Conservation (phyloP, 2,113 vertebrate species). For the Lamprotornis superbus region DNA sequence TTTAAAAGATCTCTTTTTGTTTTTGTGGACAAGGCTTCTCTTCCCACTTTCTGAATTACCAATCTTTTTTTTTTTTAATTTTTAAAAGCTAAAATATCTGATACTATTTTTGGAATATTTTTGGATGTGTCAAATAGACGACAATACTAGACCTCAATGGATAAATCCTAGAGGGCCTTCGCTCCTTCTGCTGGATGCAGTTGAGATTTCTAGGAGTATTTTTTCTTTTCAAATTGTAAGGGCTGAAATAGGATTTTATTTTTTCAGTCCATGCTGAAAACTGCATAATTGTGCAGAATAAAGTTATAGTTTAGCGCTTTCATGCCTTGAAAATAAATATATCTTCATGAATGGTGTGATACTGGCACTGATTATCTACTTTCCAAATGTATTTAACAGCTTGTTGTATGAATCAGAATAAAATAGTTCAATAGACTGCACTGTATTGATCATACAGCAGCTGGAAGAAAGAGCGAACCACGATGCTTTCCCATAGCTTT, state of each 20-base stretch:
- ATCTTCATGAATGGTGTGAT: neutral
- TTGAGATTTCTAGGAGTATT: neutral
- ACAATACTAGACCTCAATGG: neutral
- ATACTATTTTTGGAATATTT: neutral
- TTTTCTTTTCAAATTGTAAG: neutral
- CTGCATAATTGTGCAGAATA: neutral
- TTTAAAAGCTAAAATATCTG: neutral
- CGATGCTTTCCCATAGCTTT: neutral
- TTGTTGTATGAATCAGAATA: conserved; percentile 18
- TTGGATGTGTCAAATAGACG: neutral
- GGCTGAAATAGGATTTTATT: neutral
- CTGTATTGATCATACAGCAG: neutral
- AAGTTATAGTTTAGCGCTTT: neutral
- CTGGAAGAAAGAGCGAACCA: neutral
- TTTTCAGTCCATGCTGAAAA: neutral
- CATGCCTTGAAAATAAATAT: neutral
- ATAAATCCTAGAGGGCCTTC: neutral
- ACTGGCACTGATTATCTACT: neutral
- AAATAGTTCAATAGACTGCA: neutral
- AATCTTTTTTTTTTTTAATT: neutral
- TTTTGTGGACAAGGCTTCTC: neutral
- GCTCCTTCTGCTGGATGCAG: neutral
- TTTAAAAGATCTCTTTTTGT: neutral
- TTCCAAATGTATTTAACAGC: conserved; percentile 16
- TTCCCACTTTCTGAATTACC: neutral